Percentiles rank a stretch among this genome's conserved stretches.
These are phyloP conservation scores for Netelia virgata DNA, from an alignment of 2,888 invertebrate genomes.

Conservation along the genomic window DNA sequence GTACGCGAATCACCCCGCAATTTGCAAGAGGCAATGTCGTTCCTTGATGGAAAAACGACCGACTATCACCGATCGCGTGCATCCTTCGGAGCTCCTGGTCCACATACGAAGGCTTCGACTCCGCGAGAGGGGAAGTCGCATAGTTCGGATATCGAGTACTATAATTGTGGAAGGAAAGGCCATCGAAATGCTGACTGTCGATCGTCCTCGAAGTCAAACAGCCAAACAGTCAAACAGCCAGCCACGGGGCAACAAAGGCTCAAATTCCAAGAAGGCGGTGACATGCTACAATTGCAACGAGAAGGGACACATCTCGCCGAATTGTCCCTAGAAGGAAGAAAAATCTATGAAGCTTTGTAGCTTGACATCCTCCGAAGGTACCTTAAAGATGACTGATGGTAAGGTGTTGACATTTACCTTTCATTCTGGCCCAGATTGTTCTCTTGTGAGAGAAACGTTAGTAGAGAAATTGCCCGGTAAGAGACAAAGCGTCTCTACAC, in stretches of 20 bases:
- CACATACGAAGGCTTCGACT: background rate
- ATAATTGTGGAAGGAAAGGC: slow-evolving; percentile 15
- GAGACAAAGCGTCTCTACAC: background rate
- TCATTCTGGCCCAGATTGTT: background rate
- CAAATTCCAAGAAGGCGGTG: background rate
- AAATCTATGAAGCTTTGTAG: background rate
- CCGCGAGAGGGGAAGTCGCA: slow-evolving; percentile 1
- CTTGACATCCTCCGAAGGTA: no score
- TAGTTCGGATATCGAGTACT: background rate
- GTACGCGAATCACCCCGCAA: no score
- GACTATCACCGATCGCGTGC: background rate
- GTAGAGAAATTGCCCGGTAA: slow-evolving; percentile 1
- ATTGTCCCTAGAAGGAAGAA: background rate
- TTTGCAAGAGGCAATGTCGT: no score
- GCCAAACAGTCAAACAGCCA: no score
- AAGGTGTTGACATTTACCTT: background rate
- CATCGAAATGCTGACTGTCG: background rate
- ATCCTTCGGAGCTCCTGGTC: background rate
- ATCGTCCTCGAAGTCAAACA: background rate
- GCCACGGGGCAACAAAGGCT: background rate
- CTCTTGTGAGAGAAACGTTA: background rate
- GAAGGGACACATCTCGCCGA: background rate
- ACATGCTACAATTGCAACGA: background rate
- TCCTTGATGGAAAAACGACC: slow-evolving; percentile 12
- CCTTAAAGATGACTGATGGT: no score